Evolutionary conservation across 2,113 vertebrate species (phyloP), one percentile per base, ranked within the genome.

Genomic region (Anthoscopus minutus): DNA sequence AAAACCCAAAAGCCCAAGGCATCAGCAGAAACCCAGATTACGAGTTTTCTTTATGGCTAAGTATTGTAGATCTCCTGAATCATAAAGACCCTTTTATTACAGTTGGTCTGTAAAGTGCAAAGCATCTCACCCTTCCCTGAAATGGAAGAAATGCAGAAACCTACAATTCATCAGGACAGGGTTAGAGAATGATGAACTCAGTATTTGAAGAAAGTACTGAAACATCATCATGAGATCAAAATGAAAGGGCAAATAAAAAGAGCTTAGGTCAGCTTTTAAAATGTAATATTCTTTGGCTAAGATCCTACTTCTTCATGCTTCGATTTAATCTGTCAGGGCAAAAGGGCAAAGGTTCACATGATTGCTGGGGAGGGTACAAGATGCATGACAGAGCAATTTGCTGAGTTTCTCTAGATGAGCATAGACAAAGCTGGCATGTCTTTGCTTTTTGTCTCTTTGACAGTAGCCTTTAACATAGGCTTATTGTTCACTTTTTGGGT

Each of bases 311-410:
- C 89, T 96, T 98, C 97, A 96, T 97, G 78, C 94, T 97, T 97
- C 94, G 94, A 97, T 97, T 94, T 96, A 97, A 97, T 96, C 93
- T 97, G 96, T 95, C 97, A 95, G 91, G 94, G 82, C 77, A 90
- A 95, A 97, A 97, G 95, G 97, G 95, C 97, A 98, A 98, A 98
- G 98, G 97, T 96, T 96, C 51, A 25, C 95, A 94, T 98, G 97
- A 98, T 98, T 98, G 97, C 97, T 96, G 97, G 96, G 96, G 97
- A 96, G 86, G 91, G 94, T 97, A 97, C 96, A 97, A 97, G 98
- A 97, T 98, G 98, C 98, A 98, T 98, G 98, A 99, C 98, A 98
- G 97, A 97, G 98, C 98, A 98, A 99, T 99, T 99, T 98, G 98
- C 98, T 89, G 91, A 95, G 96, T 98, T 98, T 98, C 97, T 98